Evolutionary conservation across 2,113 vertebrate species (phyloP).

Genomic region (Prunella himalayana): DNA sequence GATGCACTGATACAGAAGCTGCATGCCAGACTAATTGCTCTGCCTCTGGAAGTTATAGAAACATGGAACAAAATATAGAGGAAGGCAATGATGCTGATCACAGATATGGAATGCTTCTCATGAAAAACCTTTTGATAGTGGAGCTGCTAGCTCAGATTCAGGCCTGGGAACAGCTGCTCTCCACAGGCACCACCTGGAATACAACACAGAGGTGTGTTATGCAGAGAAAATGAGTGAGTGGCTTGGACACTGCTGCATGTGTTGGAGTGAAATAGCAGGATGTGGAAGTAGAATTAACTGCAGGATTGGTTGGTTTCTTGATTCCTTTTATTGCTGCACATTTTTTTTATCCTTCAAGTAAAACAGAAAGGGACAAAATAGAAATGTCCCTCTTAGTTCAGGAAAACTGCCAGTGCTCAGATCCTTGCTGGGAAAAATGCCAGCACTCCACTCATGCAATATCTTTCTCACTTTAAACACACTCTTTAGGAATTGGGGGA

Average conservation of each 20-base stretch:
- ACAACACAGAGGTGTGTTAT: fast-evolving
- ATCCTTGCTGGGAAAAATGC: slow-evolving; percentile 34
- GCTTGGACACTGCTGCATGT: neutral
- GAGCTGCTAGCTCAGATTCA: neutral
- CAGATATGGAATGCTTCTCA: neutral
- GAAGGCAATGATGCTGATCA: neutral
- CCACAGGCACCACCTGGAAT: neutral
- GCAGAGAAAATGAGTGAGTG: neutral
- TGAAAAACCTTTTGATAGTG: neutral
- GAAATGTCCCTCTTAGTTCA: slow-evolving; percentile 24
- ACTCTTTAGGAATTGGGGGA: neutral
- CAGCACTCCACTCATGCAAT: slow-evolving; percentile 17
- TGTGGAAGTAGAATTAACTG: neutral
- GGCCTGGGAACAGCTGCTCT: neutral
- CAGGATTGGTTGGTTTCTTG: neutral
- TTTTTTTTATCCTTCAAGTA: neutral
- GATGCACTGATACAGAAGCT: neutral
- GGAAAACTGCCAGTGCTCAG: slow-evolving; percentile 8
- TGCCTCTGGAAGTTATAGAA: neutral
- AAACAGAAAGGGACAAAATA: slow-evolving; percentile 22
- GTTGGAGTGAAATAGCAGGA: neutral
- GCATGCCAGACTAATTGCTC: neutral
- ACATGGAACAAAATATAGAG: neutral
- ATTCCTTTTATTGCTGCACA: neutral
- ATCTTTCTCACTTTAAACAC: slow-evolving; percentile 5